A percentile compares a stretch with the other conserved stretches of the same genome.
Evolutionary conservation across 1,140 invertebrate genomes (phyloP).

Genomic region (Plutomurus gul): DNA sequence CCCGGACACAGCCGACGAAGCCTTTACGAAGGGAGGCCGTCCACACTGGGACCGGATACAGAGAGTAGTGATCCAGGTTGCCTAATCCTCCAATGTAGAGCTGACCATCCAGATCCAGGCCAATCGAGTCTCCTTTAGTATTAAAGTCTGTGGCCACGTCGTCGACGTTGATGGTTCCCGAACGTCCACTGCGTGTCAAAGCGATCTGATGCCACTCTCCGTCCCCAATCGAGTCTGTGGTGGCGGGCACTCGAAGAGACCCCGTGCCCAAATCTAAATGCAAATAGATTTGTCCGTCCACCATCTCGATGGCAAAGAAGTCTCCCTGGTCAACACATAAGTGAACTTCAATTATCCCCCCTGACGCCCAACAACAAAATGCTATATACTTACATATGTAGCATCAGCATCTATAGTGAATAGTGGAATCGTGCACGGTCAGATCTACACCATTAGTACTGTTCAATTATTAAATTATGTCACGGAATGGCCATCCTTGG

Average conservation of each 20-base stretch:
- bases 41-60: slow-evolving; percentile 72
- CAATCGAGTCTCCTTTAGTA: slow-evolving; percentile 83
- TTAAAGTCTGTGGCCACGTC: slow-evolving; percentile 85
- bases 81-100: slow-evolving; percentile 88
- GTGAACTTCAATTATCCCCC: too few species aligned
- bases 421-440: too few species aligned
- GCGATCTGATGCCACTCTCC: slow-evolving; percentile 88
- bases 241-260: slow-evolving; percentile 79
- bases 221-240: slow-evolving; percentile 81
- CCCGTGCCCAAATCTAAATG: slow-evolving; percentile 92
- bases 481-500: too few species aligned
- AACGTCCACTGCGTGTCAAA: slow-evolving; percentile 74
- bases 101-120: slow-evolving; percentile 84
- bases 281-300: slow-evolving; percentile 90
- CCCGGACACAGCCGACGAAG: slow-evolving; percentile 93
- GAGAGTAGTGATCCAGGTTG: slow-evolving; percentile 32
- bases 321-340: slow-evolving; percentile 8
- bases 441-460: too few species aligned
- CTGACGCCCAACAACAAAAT: neutral
- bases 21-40: slow-evolving; percentile 84
- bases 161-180: slow-evolving; percentile 88
- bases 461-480: too few species aligned
- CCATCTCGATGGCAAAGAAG: slow-evolving; percentile 85
- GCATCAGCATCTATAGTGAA: too few species aligned
- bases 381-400: too few species aligned